These are phyloP conservation scores for Plutella xylostella DNA, from an alignment of 2,888 invertebrate genomes.

Conservation along the genomic window DNA sequence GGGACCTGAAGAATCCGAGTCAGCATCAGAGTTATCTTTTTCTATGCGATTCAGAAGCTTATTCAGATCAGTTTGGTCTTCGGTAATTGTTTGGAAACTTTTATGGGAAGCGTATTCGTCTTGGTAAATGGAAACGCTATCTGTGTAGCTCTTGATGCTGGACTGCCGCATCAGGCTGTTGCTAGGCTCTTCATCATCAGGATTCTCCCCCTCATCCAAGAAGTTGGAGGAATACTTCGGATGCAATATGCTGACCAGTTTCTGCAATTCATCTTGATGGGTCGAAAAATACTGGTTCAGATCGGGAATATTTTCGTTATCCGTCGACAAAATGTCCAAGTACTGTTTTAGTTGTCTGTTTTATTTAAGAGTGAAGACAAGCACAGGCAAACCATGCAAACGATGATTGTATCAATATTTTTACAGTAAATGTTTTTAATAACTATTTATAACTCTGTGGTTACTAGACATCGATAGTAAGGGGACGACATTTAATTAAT, in stretches of 20 bases:
- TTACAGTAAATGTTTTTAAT: too few relatives aligned
- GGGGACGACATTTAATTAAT: too few relatives aligned
- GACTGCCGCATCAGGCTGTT: conserved; percentile 34
- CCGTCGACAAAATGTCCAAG: conserved; percentile 71
- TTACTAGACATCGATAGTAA: too few relatives aligned
- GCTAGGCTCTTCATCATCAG: conserved; percentile 50
- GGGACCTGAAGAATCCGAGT: conserved; percentile 58
- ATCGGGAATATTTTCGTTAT: conserved; percentile 51
- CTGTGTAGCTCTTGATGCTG: conserved; percentile 41
- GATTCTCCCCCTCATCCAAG: conserved; percentile 41
- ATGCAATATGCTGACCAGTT: conserved; percentile 44
- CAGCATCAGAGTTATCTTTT: conserved; percentile 35
- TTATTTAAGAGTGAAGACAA: conserved; percentile 22
- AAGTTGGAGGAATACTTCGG: conserved; percentile 42
- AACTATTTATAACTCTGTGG: too few relatives aligned
- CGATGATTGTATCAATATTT: conserved; percentile 8
- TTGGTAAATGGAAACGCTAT: conserved; percentile 47
- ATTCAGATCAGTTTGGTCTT: conserved; percentile 55
- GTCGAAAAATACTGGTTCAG: conserved; percentile 49
- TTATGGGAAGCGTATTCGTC: conserved; percentile 44
- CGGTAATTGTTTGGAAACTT: conserved; percentile 47
- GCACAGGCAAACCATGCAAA: conserved; percentile 63
- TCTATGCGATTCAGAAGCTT: conserved; percentile 66
- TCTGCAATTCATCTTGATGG: conserved; percentile 52
- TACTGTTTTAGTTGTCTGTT: conserved; percentile 67